Percentiles rank a stretch among this genome's conserved stretches.
Conservation (phyloP, 1,140 invertebrate genomes). For the Drosophila arawakana region DNA sequence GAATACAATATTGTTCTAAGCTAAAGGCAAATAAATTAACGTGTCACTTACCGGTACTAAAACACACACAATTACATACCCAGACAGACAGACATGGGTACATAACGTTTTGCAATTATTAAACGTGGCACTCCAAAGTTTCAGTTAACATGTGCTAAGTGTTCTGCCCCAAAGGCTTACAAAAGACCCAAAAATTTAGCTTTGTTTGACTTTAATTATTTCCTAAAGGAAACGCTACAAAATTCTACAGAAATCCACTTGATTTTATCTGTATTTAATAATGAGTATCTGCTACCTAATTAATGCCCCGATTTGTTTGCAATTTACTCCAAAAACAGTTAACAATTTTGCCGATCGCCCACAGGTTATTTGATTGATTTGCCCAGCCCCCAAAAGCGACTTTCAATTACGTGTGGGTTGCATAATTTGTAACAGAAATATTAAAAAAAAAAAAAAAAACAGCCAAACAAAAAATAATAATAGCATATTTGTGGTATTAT, state of each 20-base stretch:
- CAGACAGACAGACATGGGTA: background rate
- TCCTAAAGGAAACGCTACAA: background rate
- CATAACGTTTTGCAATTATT: conserved; percentile 14
- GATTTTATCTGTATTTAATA: conserved; percentile 1
- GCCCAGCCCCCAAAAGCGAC: conserved; percentile 29
- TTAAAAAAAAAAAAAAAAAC: conserved; percentile 1
- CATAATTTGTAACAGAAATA: conserved; percentile 55
- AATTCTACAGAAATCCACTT: background rate
- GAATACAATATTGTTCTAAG: conserved; percentile 70
- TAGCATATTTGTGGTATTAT: conserved; percentile 47
- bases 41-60: conserved; percentile 65
- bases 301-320: conserved; percentile 48
- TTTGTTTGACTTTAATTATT: conserved; percentile 8
- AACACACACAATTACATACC: conserved; percentile 14
- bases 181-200: background rate
- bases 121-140: conserved; percentile 37
- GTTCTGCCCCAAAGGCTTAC: background rate
- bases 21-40: conserved; percentile 78
- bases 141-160: conserved; percentile 39
- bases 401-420: conserved; percentile 64
- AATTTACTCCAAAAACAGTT: conserved; percentile 54
- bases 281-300: conserved; percentile 43
- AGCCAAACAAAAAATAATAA: conserved; percentile 22
- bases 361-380: conserved; percentile 15
- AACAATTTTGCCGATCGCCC: conserved; percentile 30